Percentiles rank a stretch among this genome's conserved stretches.
phyloP scores from a whole-genome alignment of 2,888 invertebrate species.

The Aquatica leii region DNA sequence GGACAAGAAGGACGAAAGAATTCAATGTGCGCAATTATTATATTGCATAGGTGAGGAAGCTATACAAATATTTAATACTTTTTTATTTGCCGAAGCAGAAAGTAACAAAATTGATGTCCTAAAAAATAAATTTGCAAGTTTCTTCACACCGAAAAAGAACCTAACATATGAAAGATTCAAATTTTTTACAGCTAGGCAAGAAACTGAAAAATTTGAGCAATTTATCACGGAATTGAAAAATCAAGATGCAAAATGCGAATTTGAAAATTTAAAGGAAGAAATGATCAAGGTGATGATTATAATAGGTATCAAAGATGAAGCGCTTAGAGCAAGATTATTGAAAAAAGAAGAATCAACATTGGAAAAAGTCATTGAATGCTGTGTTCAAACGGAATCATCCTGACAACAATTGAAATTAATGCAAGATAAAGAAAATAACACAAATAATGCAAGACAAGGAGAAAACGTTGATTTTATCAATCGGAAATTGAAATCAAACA shows the following conservation, averaged over 20 bases:
- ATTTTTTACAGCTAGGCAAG: constrained; percentile 4
- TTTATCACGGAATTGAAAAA: constrained; percentile 5
- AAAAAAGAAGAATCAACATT: constrained; percentile 17
- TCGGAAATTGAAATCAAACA: neutral
- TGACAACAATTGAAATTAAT: neutral
- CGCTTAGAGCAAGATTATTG: neutral
- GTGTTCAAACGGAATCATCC: constrained; percentile 9
- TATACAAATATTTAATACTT: constrained; percentile 38
- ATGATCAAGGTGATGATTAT: neutral
- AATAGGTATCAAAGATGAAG: constrained; percentile 6
- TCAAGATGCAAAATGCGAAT: neutral
- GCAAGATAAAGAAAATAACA: constrained; percentile 2
- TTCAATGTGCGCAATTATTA: constrained; percentile 36
- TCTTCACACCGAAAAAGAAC: constrained; percentile 3
- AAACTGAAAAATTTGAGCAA: neutral
- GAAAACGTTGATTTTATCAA: neutral
- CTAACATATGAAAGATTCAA: constrained; percentile 2
- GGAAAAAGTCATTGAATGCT: constrained; percentile 26
- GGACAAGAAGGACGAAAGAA: constrained; percentile 27
- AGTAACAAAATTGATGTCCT: neutral
- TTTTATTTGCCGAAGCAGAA: neutral
- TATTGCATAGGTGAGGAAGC: constrained; percentile 42
- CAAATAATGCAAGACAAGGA: neutral
- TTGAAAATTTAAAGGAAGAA: neutral
- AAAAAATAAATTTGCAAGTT: neutral